These are phyloP conservation scores for Pampus argenteus DNA, from an alignment of 2,797 vertebrate species.

Conservation along the genomic window DNA sequence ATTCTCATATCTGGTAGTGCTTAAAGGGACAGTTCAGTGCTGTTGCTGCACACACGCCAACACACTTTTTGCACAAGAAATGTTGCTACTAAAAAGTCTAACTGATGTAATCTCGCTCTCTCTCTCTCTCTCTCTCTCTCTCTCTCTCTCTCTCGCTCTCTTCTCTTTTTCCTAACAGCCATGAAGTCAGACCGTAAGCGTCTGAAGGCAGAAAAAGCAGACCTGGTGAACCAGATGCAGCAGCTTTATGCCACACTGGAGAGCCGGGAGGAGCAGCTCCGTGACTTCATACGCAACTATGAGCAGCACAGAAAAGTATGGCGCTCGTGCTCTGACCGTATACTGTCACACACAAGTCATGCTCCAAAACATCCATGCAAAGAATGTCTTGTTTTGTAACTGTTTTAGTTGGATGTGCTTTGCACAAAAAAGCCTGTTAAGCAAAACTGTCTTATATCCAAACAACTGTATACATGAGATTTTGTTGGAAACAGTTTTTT, in stretches of 20 bases:
- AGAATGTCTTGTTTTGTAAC: neutral
- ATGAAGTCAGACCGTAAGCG: slow-evolving; percentile 98
- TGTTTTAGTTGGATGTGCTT: neutral
- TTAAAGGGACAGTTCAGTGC: slow-evolving; percentile 6
- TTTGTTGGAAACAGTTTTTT: neutral
- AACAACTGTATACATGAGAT: neutral
- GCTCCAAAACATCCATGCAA: neutral
- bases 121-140: slow-evolving; percentile 1
- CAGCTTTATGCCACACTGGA: slow-evolving; percentile 97
- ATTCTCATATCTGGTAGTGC: slow-evolving; percentile 1
- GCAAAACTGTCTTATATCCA: neutral
- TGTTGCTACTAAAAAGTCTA: neutral
- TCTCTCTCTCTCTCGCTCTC: slow-evolving; percentile 7
- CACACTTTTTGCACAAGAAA: neutral
- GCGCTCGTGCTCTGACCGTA: neutral
- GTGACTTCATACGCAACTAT: slow-evolving; percentile 98
- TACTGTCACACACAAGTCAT: neutral
- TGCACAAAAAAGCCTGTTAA: neutral
- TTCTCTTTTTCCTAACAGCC: slow-evolving; percentile 78
- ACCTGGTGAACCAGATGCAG: slow-evolving; percentile 99
- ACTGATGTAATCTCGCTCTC: neutral
- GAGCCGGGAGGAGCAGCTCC: slow-evolving; percentile 96
- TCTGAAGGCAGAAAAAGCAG: slow-evolving; percentile 94
- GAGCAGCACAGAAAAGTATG: slow-evolving; percentile 97
- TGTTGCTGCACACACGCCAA: neutral